Evolutionary conservation across 1,140 invertebrate species (phyloP).

Genomic region (Brachionus plicatilis): DNA sequence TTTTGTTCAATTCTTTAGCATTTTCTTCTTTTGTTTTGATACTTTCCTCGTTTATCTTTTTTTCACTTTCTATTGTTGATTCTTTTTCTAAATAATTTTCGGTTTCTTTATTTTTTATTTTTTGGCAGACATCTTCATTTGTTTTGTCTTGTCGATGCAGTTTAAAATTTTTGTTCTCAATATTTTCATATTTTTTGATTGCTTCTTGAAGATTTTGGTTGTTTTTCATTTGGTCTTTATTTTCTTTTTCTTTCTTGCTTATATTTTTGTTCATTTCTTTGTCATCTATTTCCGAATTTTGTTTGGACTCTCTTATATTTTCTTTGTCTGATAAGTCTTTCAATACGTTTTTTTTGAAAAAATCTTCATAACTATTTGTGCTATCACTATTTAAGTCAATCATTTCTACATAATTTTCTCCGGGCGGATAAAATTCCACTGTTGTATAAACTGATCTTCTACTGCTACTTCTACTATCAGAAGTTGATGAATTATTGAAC

Average conservation of each 20-base stretch:
- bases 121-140: not conserved
- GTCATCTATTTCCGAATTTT: not conserved
- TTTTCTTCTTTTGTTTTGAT: not conserved
- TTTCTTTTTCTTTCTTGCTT: not conserved
- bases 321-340: not conserved
- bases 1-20: not conserved
- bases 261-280: not conserved
- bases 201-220: not conserved
- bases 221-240: not conserved
- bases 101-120: not conserved
- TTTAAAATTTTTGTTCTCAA: not conserved
- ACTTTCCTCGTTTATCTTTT: not conserved
- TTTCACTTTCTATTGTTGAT: not conserved
- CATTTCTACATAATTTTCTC: not conserved
- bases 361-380: not conserved
- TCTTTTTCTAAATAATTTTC: not conserved
- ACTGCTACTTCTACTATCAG: conserved; percentile 12
- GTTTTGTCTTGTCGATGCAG: not conserved
- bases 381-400: not conserved
- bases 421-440: conserved; percentile 7
- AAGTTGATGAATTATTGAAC: not conserved
- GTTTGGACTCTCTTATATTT: not conserved
- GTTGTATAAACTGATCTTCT: conserved; percentile 16
- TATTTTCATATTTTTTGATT: not conserved
- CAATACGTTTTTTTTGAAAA: not conserved